phyloP scores from a whole-genome alignment of 2,797 vertebrate genomes.

The Girardinus metallicus region DNA sequence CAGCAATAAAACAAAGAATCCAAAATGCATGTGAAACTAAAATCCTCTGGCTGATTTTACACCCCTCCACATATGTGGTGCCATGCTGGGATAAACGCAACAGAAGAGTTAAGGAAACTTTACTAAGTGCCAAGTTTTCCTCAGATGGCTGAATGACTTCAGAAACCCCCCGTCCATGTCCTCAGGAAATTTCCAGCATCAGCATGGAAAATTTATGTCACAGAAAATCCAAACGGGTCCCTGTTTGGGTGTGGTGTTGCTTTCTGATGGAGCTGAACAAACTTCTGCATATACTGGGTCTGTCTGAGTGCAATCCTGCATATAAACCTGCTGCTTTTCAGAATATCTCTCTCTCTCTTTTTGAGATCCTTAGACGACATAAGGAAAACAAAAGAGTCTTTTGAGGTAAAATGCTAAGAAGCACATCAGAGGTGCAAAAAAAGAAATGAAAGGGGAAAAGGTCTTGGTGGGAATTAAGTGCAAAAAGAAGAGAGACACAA shows the following conservation, averaged over 20 bases:
- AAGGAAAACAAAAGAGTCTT: neutral
- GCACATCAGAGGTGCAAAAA: neutral
- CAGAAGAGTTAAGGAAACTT: neutral
- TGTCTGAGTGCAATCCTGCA: neutral
- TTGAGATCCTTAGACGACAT: neutral
- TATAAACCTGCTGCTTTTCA: neutral
- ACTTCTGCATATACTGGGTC: neutral
- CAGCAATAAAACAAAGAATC: neutral
- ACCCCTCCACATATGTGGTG: neutral
- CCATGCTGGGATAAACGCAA: neutral
- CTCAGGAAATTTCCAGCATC: neutral
- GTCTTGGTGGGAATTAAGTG: constrained; percentile 4
- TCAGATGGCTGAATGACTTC: neutral
- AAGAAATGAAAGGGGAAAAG: constrained; percentile 1
- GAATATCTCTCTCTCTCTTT: neutral
- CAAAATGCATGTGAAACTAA: neutral
- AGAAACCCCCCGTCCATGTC: constrained; percentile 1
- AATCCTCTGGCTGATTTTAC: constrained; percentile 9
- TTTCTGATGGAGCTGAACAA: constrained; percentile 7
- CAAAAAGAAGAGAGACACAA: neutral
- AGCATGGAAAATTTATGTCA: constrained; percentile 16
- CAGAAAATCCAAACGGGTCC: neutral
- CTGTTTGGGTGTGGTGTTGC: constrained; percentile 3
- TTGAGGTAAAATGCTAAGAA: neutral
- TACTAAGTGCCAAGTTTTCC: neutral